phyloP scores from a whole-genome alignment of 2,888 invertebrate genomes.

The Smittia sp. region DNA sequence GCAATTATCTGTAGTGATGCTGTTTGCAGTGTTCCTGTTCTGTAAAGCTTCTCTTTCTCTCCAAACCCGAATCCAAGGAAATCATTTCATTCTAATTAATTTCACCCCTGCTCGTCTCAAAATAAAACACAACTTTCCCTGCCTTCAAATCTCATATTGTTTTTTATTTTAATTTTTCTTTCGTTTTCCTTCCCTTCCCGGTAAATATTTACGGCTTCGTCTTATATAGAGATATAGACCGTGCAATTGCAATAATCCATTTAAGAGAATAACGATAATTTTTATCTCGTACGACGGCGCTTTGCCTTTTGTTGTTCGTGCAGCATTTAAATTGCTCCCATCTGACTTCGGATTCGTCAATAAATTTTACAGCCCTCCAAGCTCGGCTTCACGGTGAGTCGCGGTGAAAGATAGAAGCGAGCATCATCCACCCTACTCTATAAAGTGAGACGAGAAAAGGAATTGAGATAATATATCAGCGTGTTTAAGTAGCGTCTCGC shows the following conservation, averaged over 20 bases:
- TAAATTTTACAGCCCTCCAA: slow-evolving; percentile 38
- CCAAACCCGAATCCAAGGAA: background rate
- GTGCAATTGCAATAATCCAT: slow-evolving; percentile 41
- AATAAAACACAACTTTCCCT: background rate
- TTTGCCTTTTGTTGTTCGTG: slow-evolving; percentile 34
- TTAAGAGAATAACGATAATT: slow-evolving; percentile 40
- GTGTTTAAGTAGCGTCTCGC: slow-evolving; percentile 31
- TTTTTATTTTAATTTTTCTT: slow-evolving; percentile 20
- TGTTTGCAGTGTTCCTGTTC: background rate
- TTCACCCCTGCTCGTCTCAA: background rate
- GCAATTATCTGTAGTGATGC: background rate
- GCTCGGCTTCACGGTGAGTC: background rate
- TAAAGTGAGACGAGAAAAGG: background rate
- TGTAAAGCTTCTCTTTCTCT: background rate
- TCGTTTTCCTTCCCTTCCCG: background rate
- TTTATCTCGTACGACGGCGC: slow-evolving; percentile 35
- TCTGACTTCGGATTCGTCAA: slow-evolving; percentile 41
- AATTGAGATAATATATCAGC: slow-evolving; percentile 28
- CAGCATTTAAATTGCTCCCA: slow-evolving; percentile 41
- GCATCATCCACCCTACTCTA: slow-evolving; percentile 2
- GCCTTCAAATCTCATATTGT: background rate
- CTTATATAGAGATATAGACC: slow-evolving; percentile 33
- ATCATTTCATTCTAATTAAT: slow-evolving; percentile 28
- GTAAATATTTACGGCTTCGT: background rate
- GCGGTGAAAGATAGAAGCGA: background rate